Evolutionary conservation across 2,113 vertebrate species (phyloP).

Genomic region (Trachemys scripta): DNA sequence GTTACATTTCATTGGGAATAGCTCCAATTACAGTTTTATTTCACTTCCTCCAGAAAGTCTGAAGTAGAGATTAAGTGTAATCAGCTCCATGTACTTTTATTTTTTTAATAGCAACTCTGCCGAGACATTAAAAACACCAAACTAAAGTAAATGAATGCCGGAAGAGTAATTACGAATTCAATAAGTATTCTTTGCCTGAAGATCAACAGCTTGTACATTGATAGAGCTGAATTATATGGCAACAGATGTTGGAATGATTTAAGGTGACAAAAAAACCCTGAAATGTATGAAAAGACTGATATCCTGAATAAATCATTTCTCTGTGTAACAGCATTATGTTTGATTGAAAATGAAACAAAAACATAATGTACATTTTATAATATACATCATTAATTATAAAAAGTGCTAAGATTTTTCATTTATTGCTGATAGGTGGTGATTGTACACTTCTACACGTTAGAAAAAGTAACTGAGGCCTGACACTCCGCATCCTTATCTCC

Average conservation of each 20-base stretch:
- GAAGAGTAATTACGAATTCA: constrained; percentile 2
- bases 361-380: background rate
- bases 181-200: background rate
- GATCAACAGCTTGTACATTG: background rate
- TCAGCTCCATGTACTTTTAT: background rate
- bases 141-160: background rate
- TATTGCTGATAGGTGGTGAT: background rate
- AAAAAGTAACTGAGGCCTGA: background rate
- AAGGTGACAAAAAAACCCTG: background rate
- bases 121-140: background rate
- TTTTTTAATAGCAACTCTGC: background rate
- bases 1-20: background rate
- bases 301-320: background rate
- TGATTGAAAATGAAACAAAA: background rate
- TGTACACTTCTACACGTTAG: background rate
- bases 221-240: background rate
- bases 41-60: background rate
- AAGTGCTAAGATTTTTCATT: background rate
- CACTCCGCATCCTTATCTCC: background rate
- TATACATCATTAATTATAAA: background rate
- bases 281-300: background rate
- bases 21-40: background rate
- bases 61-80: background rate
- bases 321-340: background rate
- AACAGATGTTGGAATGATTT: constrained; percentile 7